Base-by-base conservation (phyloP, 2,888 invertebrate genomes). In the Hydrotaea cyrtoneurina region DNA sequence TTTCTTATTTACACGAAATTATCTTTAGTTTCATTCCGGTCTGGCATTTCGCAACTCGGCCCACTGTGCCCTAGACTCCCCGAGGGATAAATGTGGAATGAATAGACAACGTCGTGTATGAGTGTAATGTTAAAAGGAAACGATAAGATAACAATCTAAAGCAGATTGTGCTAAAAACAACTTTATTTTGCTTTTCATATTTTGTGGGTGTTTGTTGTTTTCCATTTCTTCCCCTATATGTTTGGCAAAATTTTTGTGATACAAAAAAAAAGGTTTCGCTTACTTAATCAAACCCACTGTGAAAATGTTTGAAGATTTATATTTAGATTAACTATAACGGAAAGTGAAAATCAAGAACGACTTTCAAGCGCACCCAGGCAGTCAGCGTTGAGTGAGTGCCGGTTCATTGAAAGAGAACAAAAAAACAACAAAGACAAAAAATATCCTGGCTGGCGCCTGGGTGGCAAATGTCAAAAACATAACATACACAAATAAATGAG, bases 391-490 rank as follows among this genome's bases (percentile, higher is more conserved):
- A 69, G 15, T 46, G 46, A 69, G 46, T 23, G 46, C 23, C 36
- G 69, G 23, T 69, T 69, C 43, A 69, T 46, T 46, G n/a, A 53
- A 53, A 62, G 36, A 43, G 21, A 78, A 69, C n/a, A 50, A 11
- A 50, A 64, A 72, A 19, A 79, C 5, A 3, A 69, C 2, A 39
- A 62, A 39, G 10, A 62, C 53, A 53, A 46, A 74, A 74, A 10
- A 77, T 64, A 82, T 80, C 43, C 64, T 80, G 73, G 62, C 43
- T 82, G 87, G 87, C 86, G 86, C 83, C 87, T 78, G 80, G 72
- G 64, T 86, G 87, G 80, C 85, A 87, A 86, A 80, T 86, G 86
- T 86, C 86, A 86, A 53, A 78, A 83, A 82, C 82, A 85, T 62
- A 81, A 82, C 31, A 72, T 59, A 78, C 53, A 80, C 75, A 78